Evolutionary conservation across 2,797 vertebrate genomes (phyloP).

Genomic region (Pseudotriccus pelzelni): DNA sequence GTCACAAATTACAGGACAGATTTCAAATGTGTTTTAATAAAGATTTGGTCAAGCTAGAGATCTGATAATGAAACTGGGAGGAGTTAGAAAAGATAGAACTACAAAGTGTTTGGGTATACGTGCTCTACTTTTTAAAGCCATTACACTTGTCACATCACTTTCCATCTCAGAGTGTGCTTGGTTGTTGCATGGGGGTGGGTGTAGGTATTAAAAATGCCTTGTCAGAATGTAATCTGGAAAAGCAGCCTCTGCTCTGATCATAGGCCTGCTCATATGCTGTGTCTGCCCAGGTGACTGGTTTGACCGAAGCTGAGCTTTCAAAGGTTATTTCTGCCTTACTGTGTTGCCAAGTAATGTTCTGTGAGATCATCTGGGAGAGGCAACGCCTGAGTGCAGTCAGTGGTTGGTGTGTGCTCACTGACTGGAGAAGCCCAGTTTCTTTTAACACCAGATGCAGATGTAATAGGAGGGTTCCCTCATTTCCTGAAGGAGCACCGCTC

Average conservation of each 20-base stretch:
- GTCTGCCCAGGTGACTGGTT: background rate
- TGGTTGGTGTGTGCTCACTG: background rate
- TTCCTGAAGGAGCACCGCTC: background rate
- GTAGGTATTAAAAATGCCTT: background rate
- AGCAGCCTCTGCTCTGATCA: background rate
- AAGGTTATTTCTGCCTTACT: background rate
- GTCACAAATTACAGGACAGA: background rate
- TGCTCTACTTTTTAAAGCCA: background rate
- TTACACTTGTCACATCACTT: background rate
- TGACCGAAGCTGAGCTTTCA: background rate
- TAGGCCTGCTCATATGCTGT: background rate
- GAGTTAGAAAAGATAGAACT: background rate
- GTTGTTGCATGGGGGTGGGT: background rate
- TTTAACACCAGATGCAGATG: background rate
- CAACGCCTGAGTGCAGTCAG: background rate
- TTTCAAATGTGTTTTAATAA: background rate
- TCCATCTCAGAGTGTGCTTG: background rate
- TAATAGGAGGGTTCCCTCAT: background rate
- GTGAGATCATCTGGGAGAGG: background rate
- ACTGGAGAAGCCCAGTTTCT: background rate
- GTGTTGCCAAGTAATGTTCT: background rate
- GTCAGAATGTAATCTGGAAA: background rate
- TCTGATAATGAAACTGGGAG: background rate
- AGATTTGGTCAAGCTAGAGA: background rate
- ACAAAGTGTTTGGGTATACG: background rate